Evolutionary conservation across 1,140 invertebrate genomes (phyloP).

Genomic region (Neodiprion virginianus): DNA sequence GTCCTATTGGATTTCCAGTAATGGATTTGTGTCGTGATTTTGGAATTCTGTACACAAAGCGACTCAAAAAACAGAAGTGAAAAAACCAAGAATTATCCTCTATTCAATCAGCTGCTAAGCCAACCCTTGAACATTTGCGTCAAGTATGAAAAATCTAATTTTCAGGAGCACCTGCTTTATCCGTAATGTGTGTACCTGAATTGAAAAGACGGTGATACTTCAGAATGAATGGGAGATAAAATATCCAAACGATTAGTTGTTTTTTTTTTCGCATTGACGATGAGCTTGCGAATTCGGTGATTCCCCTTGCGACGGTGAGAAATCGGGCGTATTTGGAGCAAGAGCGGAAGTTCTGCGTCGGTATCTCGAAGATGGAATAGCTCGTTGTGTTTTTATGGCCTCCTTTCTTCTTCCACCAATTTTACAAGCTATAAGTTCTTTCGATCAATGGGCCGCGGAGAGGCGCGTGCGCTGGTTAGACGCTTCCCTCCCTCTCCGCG

Average conservation of each 20-base stretch:
- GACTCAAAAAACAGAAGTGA: too few species aligned
- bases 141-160: too few species aligned
- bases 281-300: not conserved
- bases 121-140: too few species aligned
- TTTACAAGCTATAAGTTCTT: constrained; percentile 45
- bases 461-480: constrained; percentile 47
- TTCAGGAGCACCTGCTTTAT: too few species aligned
- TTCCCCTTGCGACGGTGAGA: not conserved
- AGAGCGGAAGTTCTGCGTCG: not conserved
- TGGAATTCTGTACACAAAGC: too few species aligned
- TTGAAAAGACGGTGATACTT: too few species aligned
- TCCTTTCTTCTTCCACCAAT: constrained; percentile 33
- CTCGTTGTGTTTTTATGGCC: constrained; percentile 11
- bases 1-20: too few species aligned
- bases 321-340: not conserved
- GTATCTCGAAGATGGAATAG: not conserved
- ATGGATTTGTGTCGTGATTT: too few species aligned
- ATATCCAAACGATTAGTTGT: not conserved
- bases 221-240: too few species aligned
- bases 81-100: too few species aligned
- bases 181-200: too few species aligned
- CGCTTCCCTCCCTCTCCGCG: constrained; percentile 35
- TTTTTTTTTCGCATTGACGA: constrained; percentile 5
- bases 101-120: too few species aligned
- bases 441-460: constrained; percentile 54